These are phyloP conservation scores for Arizona elegans DNA, from an alignment of 2,113 vertebrate genomes.

Conservation along the genomic window DNA sequence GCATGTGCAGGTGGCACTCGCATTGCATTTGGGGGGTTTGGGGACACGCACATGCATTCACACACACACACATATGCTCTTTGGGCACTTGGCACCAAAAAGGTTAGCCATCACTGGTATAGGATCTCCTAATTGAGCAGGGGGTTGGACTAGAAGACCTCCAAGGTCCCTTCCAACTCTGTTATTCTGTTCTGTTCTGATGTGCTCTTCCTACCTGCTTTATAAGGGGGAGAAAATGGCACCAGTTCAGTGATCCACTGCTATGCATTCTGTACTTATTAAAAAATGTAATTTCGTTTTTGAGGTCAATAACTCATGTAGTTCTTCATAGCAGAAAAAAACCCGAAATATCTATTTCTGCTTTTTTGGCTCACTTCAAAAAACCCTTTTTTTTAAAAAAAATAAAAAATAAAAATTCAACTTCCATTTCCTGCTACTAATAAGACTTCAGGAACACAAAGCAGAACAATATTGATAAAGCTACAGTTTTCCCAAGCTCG, in stretches of 20 bases:
- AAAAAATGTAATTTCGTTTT: not conserved
- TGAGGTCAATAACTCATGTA: not conserved
- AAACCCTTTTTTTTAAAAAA: not conserved
- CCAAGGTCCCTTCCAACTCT: not conserved
- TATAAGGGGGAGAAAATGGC: not conserved
- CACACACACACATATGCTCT: rapidly evolving
- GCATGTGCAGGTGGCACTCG: no score
- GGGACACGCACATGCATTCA: no score
- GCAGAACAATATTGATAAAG: not conserved
- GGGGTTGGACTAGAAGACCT: no score
- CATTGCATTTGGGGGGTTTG: no score
- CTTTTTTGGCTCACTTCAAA: not conserved
- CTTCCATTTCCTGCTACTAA: not conserved
- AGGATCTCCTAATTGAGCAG: no score
- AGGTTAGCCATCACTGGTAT: no score
- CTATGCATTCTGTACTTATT: not conserved
- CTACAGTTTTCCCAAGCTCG: not conserved
- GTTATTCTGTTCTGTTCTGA: not conserved
- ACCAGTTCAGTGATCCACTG: not conserved
- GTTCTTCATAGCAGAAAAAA: not conserved
- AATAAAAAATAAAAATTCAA: not conserved
- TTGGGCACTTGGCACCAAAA: no score
- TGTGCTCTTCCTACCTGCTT: not conserved
- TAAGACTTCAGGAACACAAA: not conserved
- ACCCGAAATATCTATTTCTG: not conserved